A percentile compares a stretch with the other conserved stretches of the same genome.
Evolutionary conservation across 2,113 vertebrate genomes (phyloP).

Genomic region (Microcebus lehilahytsara): DNA sequence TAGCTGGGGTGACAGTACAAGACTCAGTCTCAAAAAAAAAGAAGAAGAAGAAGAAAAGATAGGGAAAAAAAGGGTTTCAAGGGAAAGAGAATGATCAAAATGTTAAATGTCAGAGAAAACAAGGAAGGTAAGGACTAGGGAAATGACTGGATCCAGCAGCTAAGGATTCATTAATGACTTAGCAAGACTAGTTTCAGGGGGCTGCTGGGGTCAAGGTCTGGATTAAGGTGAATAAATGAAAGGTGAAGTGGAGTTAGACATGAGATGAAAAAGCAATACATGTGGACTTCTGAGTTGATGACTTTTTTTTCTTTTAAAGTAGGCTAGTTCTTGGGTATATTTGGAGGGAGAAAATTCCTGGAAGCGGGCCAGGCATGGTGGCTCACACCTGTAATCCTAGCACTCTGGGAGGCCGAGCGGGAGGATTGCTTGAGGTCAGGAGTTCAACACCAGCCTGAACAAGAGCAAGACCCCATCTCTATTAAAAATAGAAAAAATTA

Average conservation of each 20-base stretch:
- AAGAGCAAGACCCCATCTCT: too few species aligned
- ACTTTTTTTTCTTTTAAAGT: background rate
- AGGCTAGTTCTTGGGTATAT: background rate
- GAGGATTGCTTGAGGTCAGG: too few species aligned
- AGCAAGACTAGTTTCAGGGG: background rate
- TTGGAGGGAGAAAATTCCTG: background rate
- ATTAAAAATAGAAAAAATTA: too few species aligned
- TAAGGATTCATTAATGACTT: background rate
- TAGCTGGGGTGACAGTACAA: too few species aligned
- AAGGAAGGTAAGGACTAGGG: background rate
- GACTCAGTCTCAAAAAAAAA: too few species aligned
- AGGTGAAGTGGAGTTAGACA: background rate
- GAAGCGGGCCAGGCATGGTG: background rate
- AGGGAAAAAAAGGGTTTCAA: background rate
- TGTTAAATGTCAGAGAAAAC: background rate
- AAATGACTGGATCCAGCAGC: background rate
- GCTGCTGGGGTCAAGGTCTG: background rate
- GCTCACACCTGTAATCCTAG: too few species aligned
- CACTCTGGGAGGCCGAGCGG: too few species aligned
- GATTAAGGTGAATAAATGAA: background rate
- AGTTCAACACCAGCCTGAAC: too few species aligned
- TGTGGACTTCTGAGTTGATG: background rate
- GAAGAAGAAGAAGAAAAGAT: too few species aligned
- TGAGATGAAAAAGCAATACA: background rate
- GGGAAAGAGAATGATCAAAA: slow-evolving; percentile 1